phyloP scores from a whole-genome alignment of 2,113 vertebrate species.

The Oceanites oceanicus region DNA sequence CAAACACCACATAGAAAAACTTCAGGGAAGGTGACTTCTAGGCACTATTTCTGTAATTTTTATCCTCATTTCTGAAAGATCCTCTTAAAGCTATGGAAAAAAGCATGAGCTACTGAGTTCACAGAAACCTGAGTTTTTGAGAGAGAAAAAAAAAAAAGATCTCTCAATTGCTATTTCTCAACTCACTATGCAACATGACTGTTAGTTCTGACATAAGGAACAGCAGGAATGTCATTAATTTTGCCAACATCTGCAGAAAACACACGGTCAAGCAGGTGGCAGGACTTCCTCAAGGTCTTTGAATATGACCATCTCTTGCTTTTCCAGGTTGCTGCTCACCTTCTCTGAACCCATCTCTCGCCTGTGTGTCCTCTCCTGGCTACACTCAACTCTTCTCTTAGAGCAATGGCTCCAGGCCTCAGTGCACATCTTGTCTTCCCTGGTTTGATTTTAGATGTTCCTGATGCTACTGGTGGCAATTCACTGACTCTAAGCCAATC shows the following conservation, averaged over 20 bases:
- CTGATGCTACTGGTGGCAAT: background rate
- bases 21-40: background rate
- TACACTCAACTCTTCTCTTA: background rate
- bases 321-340: background rate
- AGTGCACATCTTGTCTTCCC: background rate
- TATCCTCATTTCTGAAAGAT: background rate
- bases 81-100: background rate
- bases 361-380: background rate
- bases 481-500: background rate
- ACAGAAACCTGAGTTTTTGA: background rate
- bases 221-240: background rate
- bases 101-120: background rate
- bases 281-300: background rate
- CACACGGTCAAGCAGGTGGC: rapidly evolving
- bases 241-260: background rate
- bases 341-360: background rate
- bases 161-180: background rate
- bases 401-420: background rate
- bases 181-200: background rate
- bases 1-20: background rate
- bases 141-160: background rate
- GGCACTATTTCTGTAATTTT: background rate
- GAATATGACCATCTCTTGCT: background rate
- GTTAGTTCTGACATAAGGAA: background rate
- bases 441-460: background rate